phyloP scores from a whole-genome alignment of 37 sponge, comb jelly and placozoan species.

The Lycopodina hypogea region DNA sequence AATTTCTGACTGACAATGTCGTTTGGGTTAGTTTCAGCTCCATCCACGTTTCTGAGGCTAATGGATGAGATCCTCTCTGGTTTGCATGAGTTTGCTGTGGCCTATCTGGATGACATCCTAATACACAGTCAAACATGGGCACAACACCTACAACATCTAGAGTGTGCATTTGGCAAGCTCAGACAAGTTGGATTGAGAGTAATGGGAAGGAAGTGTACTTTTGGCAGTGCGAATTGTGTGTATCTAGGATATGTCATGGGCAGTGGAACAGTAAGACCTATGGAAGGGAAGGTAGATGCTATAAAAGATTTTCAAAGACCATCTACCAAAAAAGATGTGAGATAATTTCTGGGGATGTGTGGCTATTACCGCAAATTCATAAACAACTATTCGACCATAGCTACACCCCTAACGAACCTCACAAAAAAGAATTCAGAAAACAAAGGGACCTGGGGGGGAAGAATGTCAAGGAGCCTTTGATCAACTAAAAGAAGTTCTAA shows the following conservation, averaged over 20 bases:
- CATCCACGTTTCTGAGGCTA: neutral
- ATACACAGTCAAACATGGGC: neutral
- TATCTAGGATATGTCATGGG: neutral
- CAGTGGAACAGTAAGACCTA: neutral
- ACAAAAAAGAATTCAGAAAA: neutral
- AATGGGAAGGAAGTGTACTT: neutral
- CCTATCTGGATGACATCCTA: neutral
- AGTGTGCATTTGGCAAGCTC: neutral
- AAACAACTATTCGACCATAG: neutral
- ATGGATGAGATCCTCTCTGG: neutral
- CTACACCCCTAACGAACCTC: neutral
- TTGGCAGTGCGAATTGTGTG: neutral
- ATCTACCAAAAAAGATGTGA: neutral
- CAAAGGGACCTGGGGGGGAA: neutral
- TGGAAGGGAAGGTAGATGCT: neutral
- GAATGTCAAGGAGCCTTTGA: no score
- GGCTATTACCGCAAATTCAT: neutral
- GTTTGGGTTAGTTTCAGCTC: neutral
- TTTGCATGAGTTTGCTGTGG: no score
- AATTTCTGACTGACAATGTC: neutral
- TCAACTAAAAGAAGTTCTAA: neutral
- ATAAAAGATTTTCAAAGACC: neutral
- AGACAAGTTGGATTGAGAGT: neutral
- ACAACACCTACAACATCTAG: neutral
- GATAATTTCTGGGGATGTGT: neutral